Conservation (phyloP, 2,888 invertebrate species). For the Rutpela maculata region DNA sequence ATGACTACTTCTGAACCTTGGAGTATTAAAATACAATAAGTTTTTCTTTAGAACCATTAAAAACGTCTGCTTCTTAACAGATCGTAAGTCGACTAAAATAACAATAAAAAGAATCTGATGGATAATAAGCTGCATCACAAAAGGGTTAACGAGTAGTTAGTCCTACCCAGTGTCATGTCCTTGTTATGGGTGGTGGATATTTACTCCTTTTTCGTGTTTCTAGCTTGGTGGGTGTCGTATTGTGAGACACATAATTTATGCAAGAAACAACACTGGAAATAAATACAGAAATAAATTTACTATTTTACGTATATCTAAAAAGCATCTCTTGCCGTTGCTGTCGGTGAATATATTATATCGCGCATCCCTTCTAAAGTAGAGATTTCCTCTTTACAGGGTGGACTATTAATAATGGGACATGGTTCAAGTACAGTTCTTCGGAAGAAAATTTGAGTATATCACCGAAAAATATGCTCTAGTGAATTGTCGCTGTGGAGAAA, state of each 20-base stretch:
- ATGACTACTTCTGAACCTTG: constrained; percentile 22
- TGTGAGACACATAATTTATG: constrained; percentile 31
- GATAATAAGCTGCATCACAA: constrained; percentile 36
- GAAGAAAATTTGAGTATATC: no score
- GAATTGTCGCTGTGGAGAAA: no score
- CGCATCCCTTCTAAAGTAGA: not conserved
- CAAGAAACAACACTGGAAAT: constrained; percentile 20
- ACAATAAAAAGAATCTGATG: constrained; percentile 25
- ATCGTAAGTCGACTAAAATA: constrained; percentile 30
- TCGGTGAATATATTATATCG: constrained; percentile 31
- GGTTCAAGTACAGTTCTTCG: no score
- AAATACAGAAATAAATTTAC: constrained; percentile 23
- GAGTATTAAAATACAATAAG: constrained; percentile 39
- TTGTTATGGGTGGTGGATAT: constrained; percentile 33
- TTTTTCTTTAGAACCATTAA: constrained; percentile 11
- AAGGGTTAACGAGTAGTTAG: constrained; percentile 29
- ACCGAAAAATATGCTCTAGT: no score
- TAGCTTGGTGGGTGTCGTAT: constrained; percentile 31
- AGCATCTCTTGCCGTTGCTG: constrained; percentile 5
- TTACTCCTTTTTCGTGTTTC: constrained; percentile 26
- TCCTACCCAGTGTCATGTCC: constrained; percentile 18
- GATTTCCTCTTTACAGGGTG: no score
- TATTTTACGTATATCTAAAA: constrained; percentile 11
- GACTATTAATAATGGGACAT: no score
- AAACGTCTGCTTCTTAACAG: constrained; percentile 25